These are phyloP conservation scores for Alosa sapidissima DNA, from an alignment of 2,797 vertebrate genomes.

Conservation along the genomic window DNA sequence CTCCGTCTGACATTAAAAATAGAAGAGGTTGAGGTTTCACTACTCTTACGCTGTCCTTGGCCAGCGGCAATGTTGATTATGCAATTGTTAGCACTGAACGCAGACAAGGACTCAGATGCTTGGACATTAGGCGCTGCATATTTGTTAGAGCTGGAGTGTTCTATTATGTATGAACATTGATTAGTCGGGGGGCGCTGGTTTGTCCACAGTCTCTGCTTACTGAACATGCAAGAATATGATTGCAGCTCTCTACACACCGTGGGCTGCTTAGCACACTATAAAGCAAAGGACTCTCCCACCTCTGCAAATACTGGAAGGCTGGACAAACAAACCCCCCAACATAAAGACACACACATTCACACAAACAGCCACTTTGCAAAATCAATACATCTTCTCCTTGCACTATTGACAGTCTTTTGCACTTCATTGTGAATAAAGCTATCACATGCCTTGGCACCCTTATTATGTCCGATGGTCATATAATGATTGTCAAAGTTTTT, in stretches of 20 bases:
- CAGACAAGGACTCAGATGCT: not conserved
- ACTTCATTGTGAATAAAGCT: too few relatives aligned
- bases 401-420: too few relatives aligned
- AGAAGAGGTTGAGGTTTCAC: constrained; percentile 4
- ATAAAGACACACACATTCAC: too few relatives aligned
- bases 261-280: not conserved
- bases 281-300: too few relatives aligned
- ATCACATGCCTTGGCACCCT: too few relatives aligned
- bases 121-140: not conserved
- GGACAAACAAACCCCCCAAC: too few relatives aligned
- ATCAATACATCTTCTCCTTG: too few relatives aligned
- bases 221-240: not conserved
- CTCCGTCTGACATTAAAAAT: constrained; percentile 7
- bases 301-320: too few relatives aligned
- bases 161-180: constrained; percentile 20
- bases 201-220: not conserved
- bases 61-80: not conserved
- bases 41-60: not conserved
- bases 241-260: not conserved
- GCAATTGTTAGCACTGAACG: not conserved
- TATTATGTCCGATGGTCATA: too few relatives aligned
- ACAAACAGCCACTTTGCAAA: too few relatives aligned
- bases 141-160: not conserved
- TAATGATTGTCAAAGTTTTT: too few relatives aligned
- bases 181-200: not conserved